Percentiles rank a stretch among this genome's conserved stretches.
Evolutionary conservation across 2,888 invertebrate species (phyloP).

Genomic region (Nysson spinosus): DNA sequence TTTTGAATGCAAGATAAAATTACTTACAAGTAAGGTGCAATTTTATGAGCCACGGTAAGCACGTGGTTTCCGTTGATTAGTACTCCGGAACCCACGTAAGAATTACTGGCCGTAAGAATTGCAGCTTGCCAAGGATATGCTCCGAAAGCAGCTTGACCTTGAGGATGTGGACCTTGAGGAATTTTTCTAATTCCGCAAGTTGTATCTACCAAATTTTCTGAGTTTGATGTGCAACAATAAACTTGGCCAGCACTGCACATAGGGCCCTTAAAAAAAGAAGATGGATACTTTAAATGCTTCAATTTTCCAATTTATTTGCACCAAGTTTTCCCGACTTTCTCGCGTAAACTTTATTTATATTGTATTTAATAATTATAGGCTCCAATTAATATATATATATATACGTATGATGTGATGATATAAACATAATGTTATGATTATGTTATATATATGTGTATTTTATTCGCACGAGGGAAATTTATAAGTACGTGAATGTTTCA

Average conservation of each 20-base stretch:
- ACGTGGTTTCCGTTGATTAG: conserved; percentile 76
- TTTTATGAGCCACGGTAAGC: conserved; percentile 79
- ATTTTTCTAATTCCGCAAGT: conserved; percentile 68
- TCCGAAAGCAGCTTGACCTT: conserved; percentile 67
- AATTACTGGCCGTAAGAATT: conserved; percentile 51
- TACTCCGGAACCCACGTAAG: conserved; percentile 68
- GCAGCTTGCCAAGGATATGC: conserved; percentile 73
- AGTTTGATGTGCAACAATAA: conserved; percentile 52
- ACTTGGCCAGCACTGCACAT: conserved; percentile 53
- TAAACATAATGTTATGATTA: not conserved
- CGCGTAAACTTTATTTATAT: too few relatives aligned
- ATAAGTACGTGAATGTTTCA: too few relatives aligned
- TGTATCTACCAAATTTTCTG: conserved; percentile 26
- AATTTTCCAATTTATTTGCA: too few relatives aligned
- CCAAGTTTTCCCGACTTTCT: too few relatives aligned
- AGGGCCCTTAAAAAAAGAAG: conserved; percentile 42
- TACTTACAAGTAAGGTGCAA: conserved; percentile 70
- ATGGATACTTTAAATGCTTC: not conserved
- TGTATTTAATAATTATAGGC: too few relatives aligned
- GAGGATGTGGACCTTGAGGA: conserved; percentile 38
- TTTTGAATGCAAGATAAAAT: not conserved
- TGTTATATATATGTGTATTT: not conserved
- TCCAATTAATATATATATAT: too few relatives aligned
- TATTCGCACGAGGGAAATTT: too few relatives aligned
- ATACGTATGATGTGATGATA: too few relatives aligned